phyloP scores from a whole-genome alignment of 2,113 vertebrate species.

The Corydoras sp. region DNA sequence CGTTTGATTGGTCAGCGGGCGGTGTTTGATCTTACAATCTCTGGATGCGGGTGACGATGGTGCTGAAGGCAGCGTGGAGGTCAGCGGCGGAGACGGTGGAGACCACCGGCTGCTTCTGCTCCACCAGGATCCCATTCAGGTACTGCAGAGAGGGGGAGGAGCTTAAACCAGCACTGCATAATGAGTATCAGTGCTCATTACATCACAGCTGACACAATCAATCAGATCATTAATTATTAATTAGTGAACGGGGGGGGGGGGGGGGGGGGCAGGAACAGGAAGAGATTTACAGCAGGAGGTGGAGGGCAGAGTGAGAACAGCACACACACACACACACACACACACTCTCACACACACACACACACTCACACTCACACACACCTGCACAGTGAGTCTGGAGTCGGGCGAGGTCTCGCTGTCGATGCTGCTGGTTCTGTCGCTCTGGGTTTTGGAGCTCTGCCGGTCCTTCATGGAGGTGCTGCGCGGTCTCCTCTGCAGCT shows the following conservation, averaged over 20 bases:
- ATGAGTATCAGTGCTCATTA: too few species aligned
- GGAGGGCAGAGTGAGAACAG: slow-evolving; percentile 17
- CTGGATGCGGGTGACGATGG: slow-evolving; percentile 61
- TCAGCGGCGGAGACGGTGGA: slow-evolving; percentile 60
- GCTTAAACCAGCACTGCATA: too few species aligned
- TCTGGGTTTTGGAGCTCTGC: slow-evolving; percentile 53
- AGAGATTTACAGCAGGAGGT: slow-evolving; percentile 30
- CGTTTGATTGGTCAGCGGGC: too few species aligned
- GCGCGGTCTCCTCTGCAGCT: slow-evolving; percentile 39
- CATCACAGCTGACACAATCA: too few species aligned
- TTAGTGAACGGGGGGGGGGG: background rate
- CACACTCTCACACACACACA: background rate
- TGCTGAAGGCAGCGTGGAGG: slow-evolving; percentile 61
- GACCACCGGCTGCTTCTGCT: slow-evolving; percentile 58
- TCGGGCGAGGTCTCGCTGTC: slow-evolving; percentile 53
- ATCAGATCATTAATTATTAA: background rate
- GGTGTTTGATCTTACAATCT: slow-evolving; percentile 51
- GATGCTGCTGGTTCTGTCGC: slow-evolving; percentile 53
- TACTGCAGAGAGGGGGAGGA: slow-evolving; percentile 41
- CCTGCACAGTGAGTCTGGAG: slow-evolving; percentile 48
- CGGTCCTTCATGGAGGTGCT: slow-evolving; percentile 57
- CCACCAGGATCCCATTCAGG: slow-evolving; percentile 57
- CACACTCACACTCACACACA: slow-evolving; percentile 14
- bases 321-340: slow-evolving; percentile 21
- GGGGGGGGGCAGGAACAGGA: slow-evolving; percentile 7